Evolutionary conservation across 2,797 vertebrate species (phyloP), one percentile per base, ranked within the genome.

Genomic region (Discoglossus pictus): DNA sequence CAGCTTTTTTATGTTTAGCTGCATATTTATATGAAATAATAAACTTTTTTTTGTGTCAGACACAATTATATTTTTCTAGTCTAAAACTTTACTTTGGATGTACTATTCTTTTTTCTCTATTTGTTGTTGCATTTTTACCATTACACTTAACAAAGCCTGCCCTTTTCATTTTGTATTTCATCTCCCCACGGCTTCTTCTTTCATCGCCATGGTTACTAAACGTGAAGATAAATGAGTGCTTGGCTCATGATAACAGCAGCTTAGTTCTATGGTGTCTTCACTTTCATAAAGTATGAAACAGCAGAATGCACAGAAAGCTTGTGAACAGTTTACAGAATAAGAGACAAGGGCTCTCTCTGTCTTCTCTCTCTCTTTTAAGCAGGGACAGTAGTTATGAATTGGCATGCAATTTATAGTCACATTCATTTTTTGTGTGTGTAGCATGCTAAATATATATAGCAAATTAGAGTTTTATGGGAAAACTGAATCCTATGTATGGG

Each of bases 131-230:
- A 31, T 24, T 8, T 16, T 47, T 12, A 15, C 3, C 16, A 7
- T 42, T 46, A 21, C 34, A 17, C 31, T 25, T 46, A 47, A 53
- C 50, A 55, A 69, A 27, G 48, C 20, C 50, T 69, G 43, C 21
- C 58, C 59, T 62, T 62, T 67, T 47, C 48, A 38, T 68, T 59
- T 25, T 34, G 36, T 60, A 21, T 54, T 61, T 61, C 34, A 39
- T 55, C 56, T 61, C 42, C 51, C 50, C 50, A 17, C 8, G 34
- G 59, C 42, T 62, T 36, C 50, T 62, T 55, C 50, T 54, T 69
- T 69, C 59, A 69, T 69, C 51, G 18, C 67, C 43, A 55, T 69
- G 67, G 67, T 62, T 69, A 69, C 66, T 54, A 47, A 62, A 55
- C 17, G 35, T 55, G 20, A 23, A 69, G 59, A 53, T 39, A 62